Evolutionary conservation across 2,797 vertebrate species (phyloP).

Genomic region (Lycodopsis pacificus): DNA sequence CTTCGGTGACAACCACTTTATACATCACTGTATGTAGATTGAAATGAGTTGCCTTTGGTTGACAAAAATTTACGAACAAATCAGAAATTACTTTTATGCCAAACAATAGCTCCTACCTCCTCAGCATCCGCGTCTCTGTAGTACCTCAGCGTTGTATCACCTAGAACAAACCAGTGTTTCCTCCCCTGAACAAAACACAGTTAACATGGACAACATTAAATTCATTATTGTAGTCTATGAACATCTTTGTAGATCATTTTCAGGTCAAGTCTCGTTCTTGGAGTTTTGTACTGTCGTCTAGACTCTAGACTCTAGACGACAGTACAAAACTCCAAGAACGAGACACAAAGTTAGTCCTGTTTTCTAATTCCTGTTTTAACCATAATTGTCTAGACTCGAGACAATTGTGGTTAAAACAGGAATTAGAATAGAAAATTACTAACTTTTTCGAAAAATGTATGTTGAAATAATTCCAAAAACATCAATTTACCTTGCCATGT

Average conservation of each 20-base stretch:
- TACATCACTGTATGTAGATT: background rate
- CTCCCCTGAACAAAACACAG: slow-evolving; percentile 88
- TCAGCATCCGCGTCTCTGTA: slow-evolving; percentile 93
- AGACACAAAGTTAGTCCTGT: too few relatives aligned
- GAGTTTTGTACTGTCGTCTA: background rate
- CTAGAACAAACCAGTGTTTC: slow-evolving; percentile 97
- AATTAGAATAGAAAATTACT: background rate
- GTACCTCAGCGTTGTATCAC: slow-evolving; percentile 89
- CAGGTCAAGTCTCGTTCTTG: background rate
- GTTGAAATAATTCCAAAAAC: background rate
- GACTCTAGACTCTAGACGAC: too few relatives aligned
- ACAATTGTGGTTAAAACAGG: slow-evolving; percentile 9
- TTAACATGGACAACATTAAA: background rate
- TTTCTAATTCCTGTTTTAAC: too few relatives aligned
- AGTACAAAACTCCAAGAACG: too few relatives aligned
- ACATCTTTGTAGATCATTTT: background rate
- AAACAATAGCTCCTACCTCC: slow-evolving; percentile 86
- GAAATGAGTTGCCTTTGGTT: background rate
- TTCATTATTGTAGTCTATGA: background rate
- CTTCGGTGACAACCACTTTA: background rate
- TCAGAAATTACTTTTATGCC: background rate
- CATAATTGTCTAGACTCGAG: too few relatives aligned
- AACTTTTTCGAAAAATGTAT: background rate
- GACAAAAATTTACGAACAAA: background rate
- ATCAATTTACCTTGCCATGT: slow-evolving; percentile 88